phyloP scores from a whole-genome alignment of 2,797 vertebrate species.

The Hippocampus kuda region DNA sequence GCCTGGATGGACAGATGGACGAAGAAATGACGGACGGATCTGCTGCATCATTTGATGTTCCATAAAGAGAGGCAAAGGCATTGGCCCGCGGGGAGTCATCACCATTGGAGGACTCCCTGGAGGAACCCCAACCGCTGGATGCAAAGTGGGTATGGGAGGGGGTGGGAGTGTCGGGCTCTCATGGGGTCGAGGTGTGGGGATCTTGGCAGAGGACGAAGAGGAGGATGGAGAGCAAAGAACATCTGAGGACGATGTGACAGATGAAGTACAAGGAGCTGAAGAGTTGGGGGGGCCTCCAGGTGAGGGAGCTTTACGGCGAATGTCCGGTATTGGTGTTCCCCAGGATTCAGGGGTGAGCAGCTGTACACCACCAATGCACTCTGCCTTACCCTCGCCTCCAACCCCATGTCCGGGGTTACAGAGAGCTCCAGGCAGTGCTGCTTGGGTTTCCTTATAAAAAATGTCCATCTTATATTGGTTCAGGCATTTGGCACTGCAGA shows the following conservation, averaged over 20 bases:
- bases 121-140: conserved; percentile 81
- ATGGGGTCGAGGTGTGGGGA: conserved; percentile 89
- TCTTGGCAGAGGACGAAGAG: conserved; percentile 74
- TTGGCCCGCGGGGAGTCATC: conserved; percentile 93
- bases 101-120: conserved; percentile 94
- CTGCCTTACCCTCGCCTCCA: conserved; percentile 82
- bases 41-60: conserved; percentile 99
- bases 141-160: conserved; percentile 75
- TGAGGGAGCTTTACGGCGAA: conserved; percentile 87
- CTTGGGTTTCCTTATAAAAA: conserved; percentile 99
- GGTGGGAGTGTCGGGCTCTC: conserved; percentile 82
- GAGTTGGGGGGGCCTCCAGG: conserved; percentile 72
- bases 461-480: conserved; percentile 99
- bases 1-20: conserved; percentile 77
- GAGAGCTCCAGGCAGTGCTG: conserved; percentile 84
- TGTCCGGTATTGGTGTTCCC: conserved; percentile 87
- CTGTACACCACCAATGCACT: conserved; percentile 84
- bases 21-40: conserved; percentile 86
- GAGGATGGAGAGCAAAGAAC: conserved; percentile 78
- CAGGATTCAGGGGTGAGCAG: conserved; percentile 98
- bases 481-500: conserved; percentile 99
- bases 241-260: conserved; percentile 84
- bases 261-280: conserved; percentile 77
- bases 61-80: conserved; percentile 96
- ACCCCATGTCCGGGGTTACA: conserved; percentile 80